phyloP scores from a whole-genome alignment of 2,113 vertebrate species.

The Aepyceros melampus region DNA sequence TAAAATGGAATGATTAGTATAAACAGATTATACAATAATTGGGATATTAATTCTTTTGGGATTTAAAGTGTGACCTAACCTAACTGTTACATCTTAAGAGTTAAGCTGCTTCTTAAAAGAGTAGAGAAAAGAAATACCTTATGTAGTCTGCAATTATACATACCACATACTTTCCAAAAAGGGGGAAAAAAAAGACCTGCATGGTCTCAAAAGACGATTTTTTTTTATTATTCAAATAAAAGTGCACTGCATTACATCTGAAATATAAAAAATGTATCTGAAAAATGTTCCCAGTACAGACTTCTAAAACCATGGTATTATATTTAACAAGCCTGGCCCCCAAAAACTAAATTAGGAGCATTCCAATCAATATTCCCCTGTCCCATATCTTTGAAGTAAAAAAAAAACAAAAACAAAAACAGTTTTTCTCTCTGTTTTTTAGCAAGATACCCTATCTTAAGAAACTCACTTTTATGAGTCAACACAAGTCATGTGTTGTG shows the following conservation, averaged over 20 bases:
- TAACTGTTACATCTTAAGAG: background rate
- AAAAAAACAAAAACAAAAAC: background rate
- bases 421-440: background rate
- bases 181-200: background rate
- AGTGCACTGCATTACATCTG: constrained; percentile 43
- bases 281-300: constrained; percentile 44
- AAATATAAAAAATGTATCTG: constrained; percentile 43
- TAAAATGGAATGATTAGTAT: constrained; percentile 29
- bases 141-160: constrained; percentile 1
- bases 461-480: constrained; percentile 10
- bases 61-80: constrained; percentile 18
- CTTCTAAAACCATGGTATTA: background rate
- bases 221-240: constrained; percentile 63
- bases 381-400: background rate
- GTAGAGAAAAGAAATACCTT: background rate
- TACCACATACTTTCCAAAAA: constrained; percentile 12
- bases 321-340: background rate
- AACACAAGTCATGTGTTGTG: background rate
- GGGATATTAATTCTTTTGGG: background rate
- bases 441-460: constrained; percentile 10
- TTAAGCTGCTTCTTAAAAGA: constrained; percentile 44
- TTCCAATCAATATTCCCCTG: background rate
- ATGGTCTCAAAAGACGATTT: background rate
- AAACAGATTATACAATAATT: constrained; percentile 5
- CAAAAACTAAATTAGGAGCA: background rate